Evolutionary conservation across 2,888 invertebrate genomes (phyloP), one percentile per base, ranked within the genome.

Genomic region (Coremacera marginata): DNA sequence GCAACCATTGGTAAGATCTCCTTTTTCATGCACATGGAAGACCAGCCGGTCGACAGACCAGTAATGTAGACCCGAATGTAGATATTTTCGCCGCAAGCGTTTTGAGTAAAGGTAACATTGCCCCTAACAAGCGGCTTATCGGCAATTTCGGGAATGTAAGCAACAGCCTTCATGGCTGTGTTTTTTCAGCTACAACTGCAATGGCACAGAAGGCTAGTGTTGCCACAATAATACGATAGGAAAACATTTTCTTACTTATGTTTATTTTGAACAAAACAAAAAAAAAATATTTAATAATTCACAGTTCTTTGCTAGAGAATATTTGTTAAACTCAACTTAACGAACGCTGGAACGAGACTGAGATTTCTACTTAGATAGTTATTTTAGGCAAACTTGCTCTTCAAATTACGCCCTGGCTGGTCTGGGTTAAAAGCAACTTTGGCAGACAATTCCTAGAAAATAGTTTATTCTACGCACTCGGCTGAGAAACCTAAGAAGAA

Each of bases 1-100:
- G 82, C 95, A 95, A 44, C 94, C 93, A 44, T 92, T 90, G 52
- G 91, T 91, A 63, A 94, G 85, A 85, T 94, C 94, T 82, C 94
- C 95, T 84, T 93, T 94, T 86, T 94, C 93, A 84, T 95, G 95
- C 9, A 95, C 90, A 83, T 95, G n/a, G 95, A 90, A 95, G 94
- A 51, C 95, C 95, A 83, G 9, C 94, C 94, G 11, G 91, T 90
- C 0, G 90, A 87, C 70, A 95, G 90, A 5, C 94, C 94, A 9
- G 86, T 85, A 60, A 95, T 86, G 65, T 86, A 89, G 11, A 94
- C 93, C 25, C 90, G 89, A 5, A 95, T 89, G 25, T 88, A 90
- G n/a, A 94, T 91, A 60, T 91, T 92, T 73, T 91, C 91, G 1
- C 91, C 91, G 0, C 90, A 88, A 0, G 85, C 89, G 44, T 89